phyloP scores from a whole-genome alignment of 1,140 invertebrate genomes.

The Stratiolaelaps scimitus region DNA sequence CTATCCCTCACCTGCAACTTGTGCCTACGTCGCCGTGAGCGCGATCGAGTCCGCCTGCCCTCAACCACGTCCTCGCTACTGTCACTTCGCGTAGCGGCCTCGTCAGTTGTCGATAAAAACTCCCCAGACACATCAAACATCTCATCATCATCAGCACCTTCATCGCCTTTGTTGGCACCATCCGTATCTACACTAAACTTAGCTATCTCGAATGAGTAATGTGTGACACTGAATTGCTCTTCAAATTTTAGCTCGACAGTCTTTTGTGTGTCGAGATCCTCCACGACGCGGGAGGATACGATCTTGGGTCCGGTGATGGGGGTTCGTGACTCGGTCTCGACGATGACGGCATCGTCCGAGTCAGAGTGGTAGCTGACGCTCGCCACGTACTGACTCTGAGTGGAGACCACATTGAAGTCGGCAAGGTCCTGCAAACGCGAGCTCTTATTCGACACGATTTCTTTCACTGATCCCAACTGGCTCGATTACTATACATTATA shows the following conservation, averaged over 20 bases:
- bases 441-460: neutral
- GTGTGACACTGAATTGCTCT: conserved; percentile 25
- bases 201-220: conserved; percentile 25
- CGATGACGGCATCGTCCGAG: conserved; percentile 26
- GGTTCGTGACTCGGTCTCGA: conserved; percentile 24
- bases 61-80: neutral
- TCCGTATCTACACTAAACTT: conserved; percentile 18
- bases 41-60: neutral
- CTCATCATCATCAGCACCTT: neutral
- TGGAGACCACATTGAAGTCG: conserved; percentile 25
- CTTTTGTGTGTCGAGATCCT: conserved; percentile 23
- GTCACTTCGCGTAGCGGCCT: neutral
- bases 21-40: conserved; percentile 1
- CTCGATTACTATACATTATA: too few species aligned
- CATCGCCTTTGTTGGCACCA: neutral
- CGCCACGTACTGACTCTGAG: neutral
- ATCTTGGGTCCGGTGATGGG: conserved; percentile 25
- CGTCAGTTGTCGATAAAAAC: neutral
- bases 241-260: conserved; percentile 22
- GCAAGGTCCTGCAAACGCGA: conserved; percentile 23
- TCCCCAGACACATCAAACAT: neutral
- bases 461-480: neutral
- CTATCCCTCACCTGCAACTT: neutral
- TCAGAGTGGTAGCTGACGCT: conserved; percentile 25
- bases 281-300: conserved; percentile 17